phyloP scores from a whole-genome alignment of 2,797 vertebrate species.

The Streptopelia turtur region DNA sequence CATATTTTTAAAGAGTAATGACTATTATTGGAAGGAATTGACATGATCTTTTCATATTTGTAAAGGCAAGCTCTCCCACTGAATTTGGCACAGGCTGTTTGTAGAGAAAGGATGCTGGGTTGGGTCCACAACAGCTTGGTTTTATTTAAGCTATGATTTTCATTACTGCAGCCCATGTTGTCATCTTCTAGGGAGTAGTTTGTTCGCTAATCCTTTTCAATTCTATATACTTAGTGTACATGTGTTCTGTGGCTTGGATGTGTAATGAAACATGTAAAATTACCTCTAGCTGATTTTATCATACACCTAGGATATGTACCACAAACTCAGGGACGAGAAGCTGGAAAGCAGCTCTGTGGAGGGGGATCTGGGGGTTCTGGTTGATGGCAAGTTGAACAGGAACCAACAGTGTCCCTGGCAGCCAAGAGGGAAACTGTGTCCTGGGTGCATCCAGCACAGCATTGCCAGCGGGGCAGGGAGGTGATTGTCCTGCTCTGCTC shows the following conservation, averaged over 20 bases:
- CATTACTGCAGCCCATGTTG: background rate
- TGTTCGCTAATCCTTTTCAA: background rate
- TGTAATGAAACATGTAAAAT: background rate
- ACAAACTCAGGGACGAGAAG: no score
- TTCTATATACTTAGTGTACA: background rate
- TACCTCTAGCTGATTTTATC: background rate
- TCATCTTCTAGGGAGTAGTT: background rate
- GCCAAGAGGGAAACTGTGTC: no score
- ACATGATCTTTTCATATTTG: constrained; percentile 53
- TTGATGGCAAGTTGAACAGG: no score
- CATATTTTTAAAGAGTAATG: constrained; percentile 40
- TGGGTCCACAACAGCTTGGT: background rate
- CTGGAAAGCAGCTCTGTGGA: no score
- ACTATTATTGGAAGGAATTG: constrained; percentile 49
- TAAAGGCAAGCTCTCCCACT: constrained; percentile 37
- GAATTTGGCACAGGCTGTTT: background rate
- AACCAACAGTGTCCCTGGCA: no score
- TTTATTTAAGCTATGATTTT: constrained; percentile 40
- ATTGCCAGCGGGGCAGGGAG: no score
- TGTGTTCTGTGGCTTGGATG: background rate
- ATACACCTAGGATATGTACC: rapidly evolving
- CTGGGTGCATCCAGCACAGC: no score
- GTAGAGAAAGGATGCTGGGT: background rate
- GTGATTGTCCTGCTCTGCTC: no score
- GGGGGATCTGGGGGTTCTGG: no score